These are phyloP conservation scores for Sturnus vulgaris DNA, from an alignment of 2,113 vertebrate species.

Conservation along the genomic window DNA sequence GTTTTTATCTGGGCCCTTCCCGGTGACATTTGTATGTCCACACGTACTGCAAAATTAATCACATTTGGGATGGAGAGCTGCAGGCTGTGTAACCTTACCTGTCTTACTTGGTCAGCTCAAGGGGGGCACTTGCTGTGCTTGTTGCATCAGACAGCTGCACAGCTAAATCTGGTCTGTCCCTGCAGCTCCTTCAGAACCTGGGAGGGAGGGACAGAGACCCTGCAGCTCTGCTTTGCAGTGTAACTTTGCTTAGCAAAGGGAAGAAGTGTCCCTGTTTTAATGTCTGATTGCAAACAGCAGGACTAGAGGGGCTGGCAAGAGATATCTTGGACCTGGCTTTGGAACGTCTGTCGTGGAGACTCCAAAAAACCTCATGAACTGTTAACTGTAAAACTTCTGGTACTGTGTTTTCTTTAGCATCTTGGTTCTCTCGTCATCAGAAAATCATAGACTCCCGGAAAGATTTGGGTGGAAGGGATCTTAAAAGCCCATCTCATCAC, in stretches of 20 bases:
- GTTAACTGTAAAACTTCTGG: neutral
- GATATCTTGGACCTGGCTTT: neutral
- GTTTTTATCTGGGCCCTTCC: neutral
- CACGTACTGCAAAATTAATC: fast-evolving
- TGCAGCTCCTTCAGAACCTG: neutral
- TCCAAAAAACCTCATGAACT: neutral
- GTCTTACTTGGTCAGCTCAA: neutral
- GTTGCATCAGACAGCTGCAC: neutral
- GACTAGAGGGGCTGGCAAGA: neutral
- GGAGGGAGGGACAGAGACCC: too few relatives aligned
- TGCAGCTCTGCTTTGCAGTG: too few relatives aligned
- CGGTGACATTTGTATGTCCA: neutral
- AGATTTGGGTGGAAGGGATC: neutral
- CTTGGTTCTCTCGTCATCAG: neutral
- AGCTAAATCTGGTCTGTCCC: neutral
- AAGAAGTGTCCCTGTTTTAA: neutral
- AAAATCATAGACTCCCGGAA: too few relatives aligned
- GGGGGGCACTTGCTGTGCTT: neutral
- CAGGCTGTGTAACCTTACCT: neutral
- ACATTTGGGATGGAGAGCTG: neutral
- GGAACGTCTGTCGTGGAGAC: neutral
- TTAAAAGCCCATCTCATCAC: neutral
- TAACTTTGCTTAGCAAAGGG: neutral
- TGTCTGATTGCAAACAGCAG: neutral
- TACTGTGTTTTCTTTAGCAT: neutral